A percentile compares a stretch with the other conserved stretches of the same genome.
These are phyloP conservation scores for Tympanoctomys barrerae DNA, from an alignment of 2,797 vertebrate species.

Conservation along the genomic window DNA sequence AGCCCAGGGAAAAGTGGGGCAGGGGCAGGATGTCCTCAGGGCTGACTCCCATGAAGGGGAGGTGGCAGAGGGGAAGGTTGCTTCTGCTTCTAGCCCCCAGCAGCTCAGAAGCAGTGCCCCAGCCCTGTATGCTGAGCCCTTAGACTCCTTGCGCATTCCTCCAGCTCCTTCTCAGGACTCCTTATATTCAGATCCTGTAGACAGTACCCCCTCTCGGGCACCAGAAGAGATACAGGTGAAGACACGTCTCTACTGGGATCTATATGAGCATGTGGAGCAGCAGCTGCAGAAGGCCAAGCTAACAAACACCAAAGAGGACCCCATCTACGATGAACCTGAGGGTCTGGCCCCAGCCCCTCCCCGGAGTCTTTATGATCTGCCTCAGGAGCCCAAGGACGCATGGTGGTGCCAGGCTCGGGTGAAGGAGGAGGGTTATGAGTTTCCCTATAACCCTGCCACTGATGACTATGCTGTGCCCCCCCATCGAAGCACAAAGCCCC, in stretches of 20 bases:
- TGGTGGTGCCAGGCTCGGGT: constrained; percentile 89
- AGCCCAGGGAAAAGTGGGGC: constrained; percentile 90
- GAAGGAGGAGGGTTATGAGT: constrained; percentile 86
- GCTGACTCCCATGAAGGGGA: constrained; percentile 88
- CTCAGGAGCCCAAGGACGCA: constrained; percentile 84
- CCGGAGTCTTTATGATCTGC: constrained; percentile 91
- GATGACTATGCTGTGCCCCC: constrained; percentile 88
- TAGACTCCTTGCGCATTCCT: constrained; percentile 92
- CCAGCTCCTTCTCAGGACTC: constrained; percentile 85
- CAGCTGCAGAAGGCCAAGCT: constrained; percentile 82
- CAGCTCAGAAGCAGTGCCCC: constrained; percentile 87
- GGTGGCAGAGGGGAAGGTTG: constrained; percentile 55
- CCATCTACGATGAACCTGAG: constrained; percentile 97
- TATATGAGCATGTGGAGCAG: constrained; percentile 89
- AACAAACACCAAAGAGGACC: constrained; percentile 85
- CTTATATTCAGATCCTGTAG: constrained; percentile 95
- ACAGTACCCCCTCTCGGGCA: constrained; percentile 85
- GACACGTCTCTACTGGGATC: constrained; percentile 86
- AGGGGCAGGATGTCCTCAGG: constrained; percentile 85
- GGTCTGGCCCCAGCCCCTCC: constrained; percentile 86
- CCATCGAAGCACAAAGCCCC: constrained; percentile 90
- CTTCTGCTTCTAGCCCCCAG: constrained; percentile 79
- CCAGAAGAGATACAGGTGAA: neutral
- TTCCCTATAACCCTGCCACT: constrained; percentile 87
- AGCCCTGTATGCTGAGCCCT: constrained; percentile 94